Base-by-base conservation (phyloP, 2,113 vertebrate species). In the Mus pahari region DNA sequence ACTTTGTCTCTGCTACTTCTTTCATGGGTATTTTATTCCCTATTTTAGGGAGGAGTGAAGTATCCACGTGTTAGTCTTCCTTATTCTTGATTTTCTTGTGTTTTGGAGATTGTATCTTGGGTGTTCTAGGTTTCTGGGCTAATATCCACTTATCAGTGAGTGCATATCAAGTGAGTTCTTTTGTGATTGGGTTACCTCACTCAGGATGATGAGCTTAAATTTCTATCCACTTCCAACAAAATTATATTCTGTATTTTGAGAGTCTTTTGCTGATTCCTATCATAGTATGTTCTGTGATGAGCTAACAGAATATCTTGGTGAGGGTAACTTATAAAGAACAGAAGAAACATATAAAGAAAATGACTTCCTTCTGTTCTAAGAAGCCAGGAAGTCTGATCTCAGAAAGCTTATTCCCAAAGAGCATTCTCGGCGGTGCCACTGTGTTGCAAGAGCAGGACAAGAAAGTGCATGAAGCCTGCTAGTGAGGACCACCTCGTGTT, bases 191-290 rank as follows among this genome's bases (percentile, higher is more conserved):
- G n/a, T n/a, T n/a, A n/a, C n/a, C n/a, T n/a, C n/a, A n/a, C n/a
- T n/a, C n/a, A n/a, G n/a, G n/a, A n/a, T n/a, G n/a, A n/a, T 82
- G 77, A 96, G 93, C 73, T 93, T 89, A 82, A 62, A 93, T 96
- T 96, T 94, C 94, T 31, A 73, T 91, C 81, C 26, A 86, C 88
- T 90, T 94, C 2, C n/a, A 7, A 28, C 48, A 48, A 89, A 89
- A 94, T 82, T 92, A 33, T 77, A 71, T 75, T 86, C 31, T 92
- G 86, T 86, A 62, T 96, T 88, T 82, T 93, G 28, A 96, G 82
- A 86, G 45, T 53, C 24, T 87, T 92, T 87, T 92, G 94, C 55
- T 92, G 86, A 94, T 93, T 28, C 77, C 2, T 53, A 13, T 75
- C 12, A 33, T 64, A 50, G 24, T 50, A 19, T 82, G 53, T 9